Evolutionary conservation across 2,888 invertebrate species (phyloP).

Genomic region (Pimpla rufipes): DNA sequence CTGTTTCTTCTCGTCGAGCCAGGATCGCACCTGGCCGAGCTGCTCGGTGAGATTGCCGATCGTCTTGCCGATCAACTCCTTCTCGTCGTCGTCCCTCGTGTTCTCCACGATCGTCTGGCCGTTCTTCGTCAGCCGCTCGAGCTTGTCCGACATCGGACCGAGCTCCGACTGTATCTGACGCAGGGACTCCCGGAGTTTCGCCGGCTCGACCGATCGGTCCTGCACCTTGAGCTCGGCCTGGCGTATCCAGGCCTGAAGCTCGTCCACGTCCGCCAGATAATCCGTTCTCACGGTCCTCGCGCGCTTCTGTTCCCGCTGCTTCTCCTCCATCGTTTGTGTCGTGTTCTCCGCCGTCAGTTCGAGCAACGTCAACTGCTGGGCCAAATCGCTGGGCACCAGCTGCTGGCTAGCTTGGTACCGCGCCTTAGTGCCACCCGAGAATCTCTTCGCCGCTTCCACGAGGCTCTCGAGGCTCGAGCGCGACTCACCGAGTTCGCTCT

Average conservation of each 20-base stretch:
- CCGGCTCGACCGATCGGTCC: slow-evolving; percentile 92
- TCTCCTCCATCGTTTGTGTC: slow-evolving; percentile 93
- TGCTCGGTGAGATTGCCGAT: slow-evolving; percentile 92
- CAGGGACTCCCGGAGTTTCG: slow-evolving; percentile 91
- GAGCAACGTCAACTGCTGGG: slow-evolving; percentile 92
- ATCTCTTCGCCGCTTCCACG: slow-evolving; percentile 80
- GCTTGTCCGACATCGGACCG: slow-evolving; percentile 90
- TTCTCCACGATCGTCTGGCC: slow-evolving; percentile 93
- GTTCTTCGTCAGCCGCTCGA: slow-evolving; percentile 92
- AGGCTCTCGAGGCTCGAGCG: slow-evolving; percentile 80
- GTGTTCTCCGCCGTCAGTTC: slow-evolving; percentile 93
- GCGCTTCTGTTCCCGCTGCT: slow-evolving; percentile 94
- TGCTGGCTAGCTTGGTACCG: slow-evolving; percentile 85
- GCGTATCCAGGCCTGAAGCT: slow-evolving; percentile 93
- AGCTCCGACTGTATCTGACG: slow-evolving; percentile 92
- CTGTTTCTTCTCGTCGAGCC: slow-evolving; percentile 93
- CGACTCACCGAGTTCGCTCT: slow-evolving; percentile 88
- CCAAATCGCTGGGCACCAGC: slow-evolving; percentile 90
- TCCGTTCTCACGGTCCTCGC: slow-evolving; percentile 93
- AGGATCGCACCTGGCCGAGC: slow-evolving; percentile 91
- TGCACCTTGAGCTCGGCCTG: slow-evolving; percentile 94
- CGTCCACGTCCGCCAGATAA: slow-evolving; percentile 92
- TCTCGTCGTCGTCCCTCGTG: slow-evolving; percentile 92
- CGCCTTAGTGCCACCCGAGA: slow-evolving; percentile 84
- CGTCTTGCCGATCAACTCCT: slow-evolving; percentile 91